Percentiles rank a stretch among this genome's conserved stretches.
phyloP scores from a whole-genome alignment of 2,797 vertebrate species.

The Merluccius polli region DNA sequence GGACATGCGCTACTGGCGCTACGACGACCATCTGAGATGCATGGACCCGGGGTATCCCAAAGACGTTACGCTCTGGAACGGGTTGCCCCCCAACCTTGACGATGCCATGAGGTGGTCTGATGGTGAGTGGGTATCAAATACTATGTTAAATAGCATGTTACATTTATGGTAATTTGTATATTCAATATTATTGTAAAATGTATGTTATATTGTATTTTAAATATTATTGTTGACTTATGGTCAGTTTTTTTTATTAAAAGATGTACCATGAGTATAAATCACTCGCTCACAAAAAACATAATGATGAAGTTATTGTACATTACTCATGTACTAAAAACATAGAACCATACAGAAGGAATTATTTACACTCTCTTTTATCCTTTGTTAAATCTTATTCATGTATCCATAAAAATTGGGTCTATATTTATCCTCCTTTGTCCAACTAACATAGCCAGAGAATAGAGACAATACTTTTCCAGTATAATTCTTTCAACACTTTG shows the following conservation, averaged over 20 bases:
- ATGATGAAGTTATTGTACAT: neutral
- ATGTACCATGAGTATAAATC: too few relatives aligned
- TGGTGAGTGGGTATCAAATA: slow-evolving; percentile 69
- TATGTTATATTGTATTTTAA: neutral
- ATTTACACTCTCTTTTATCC: neutral
- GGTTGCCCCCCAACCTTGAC: slow-evolving; percentile 82
- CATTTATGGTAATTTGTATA: too few relatives aligned
- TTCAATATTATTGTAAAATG: neutral
- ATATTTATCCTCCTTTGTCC: neutral
- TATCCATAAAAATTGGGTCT: neutral
- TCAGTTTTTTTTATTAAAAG: too few relatives aligned
- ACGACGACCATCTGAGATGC: slow-evolving; percentile 80
- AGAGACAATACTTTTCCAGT: neutral
- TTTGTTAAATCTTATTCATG: neutral
- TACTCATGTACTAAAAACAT: neutral
- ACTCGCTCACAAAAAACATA: neutral
- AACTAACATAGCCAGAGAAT: neutral
- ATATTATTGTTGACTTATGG: neutral
- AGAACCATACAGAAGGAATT: neutral
- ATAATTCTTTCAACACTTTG: neutral
- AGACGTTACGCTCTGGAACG: slow-evolving; percentile 85
- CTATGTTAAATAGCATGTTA: neutral
- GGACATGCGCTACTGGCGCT: slow-evolving; percentile 89
- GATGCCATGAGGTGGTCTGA: slow-evolving; percentile 95
- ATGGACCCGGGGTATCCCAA: slow-evolving; percentile 93